phyloP scores from a whole-genome alignment of 2,113 vertebrate genomes.

The Pangasianodon gigas region DNA sequence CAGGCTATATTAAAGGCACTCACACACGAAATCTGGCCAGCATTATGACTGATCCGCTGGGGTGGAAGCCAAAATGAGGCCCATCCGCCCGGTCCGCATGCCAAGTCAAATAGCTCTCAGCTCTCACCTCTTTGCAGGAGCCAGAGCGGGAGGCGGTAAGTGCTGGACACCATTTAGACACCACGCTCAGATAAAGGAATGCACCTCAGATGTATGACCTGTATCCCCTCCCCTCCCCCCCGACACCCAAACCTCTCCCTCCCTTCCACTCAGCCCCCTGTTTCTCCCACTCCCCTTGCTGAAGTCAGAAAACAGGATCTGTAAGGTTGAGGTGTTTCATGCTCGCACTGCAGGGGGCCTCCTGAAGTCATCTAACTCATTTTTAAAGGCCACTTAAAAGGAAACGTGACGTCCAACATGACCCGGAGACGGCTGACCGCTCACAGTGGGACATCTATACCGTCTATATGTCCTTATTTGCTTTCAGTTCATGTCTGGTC shows the following conservation, averaged over 20 bases:
- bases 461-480: background rate
- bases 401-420: background rate
- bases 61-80: slow-evolving; percentile 56
- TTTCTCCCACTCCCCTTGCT: slow-evolving; percentile 29
- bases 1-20: slow-evolving; percentile 31
- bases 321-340: background rate
- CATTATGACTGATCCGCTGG: slow-evolving; percentile 52
- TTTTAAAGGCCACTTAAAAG: background rate
- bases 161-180: slow-evolving; percentile 46
- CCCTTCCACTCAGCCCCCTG: background rate
- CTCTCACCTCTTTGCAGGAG: slow-evolving; percentile 44
- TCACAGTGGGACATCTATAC: background rate
- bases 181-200: slow-evolving; percentile 42
- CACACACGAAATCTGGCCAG: slow-evolving; percentile 24
- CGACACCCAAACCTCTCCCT: background rate
- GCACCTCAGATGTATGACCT: slow-evolving; percentile 45
- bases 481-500: background rate
- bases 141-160: slow-evolving; percentile 25
- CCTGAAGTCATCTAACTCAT: background rate
- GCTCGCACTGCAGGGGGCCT: background rate
- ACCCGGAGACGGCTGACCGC: background rate
- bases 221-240: slow-evolving; percentile 7
- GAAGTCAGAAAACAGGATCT: slow-evolving; percentile 34
- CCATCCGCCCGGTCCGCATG: slow-evolving; percentile 45
- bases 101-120: slow-evolving; percentile 53